phyloP scores from a whole-genome alignment of 2,888 invertebrate species.

The Hypomecis atomaria region DNA sequence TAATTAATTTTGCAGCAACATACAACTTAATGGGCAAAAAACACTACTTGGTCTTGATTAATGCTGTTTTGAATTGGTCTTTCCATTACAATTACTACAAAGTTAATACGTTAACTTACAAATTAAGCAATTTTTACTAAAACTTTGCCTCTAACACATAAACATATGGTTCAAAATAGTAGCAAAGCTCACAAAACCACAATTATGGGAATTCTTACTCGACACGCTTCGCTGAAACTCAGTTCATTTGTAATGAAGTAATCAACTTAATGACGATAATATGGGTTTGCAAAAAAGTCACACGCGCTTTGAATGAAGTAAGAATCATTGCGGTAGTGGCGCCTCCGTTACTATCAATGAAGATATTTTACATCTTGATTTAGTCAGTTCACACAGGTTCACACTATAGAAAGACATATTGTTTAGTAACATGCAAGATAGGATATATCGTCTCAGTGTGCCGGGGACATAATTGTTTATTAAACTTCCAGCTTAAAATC shows the following conservation, averaged over 20 bases:
- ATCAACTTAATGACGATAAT: constrained; percentile 44
- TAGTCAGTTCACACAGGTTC: neutral
- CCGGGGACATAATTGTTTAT: no score
- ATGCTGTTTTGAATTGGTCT: no score
- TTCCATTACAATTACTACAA: no score
- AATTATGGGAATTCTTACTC: constrained; percentile 54
- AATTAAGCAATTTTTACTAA: constrained; percentile 6
- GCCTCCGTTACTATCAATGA: neutral
- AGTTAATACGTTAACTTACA: no score
- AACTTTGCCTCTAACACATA: constrained; percentile 22
- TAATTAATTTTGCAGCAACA: no score
- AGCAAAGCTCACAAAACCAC: constrained; percentile 31
- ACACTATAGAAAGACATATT: no score
- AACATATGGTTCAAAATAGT: constrained; percentile 23
- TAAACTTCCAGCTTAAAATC: no score
- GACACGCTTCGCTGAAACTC: constrained; percentile 49
- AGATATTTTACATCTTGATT: neutral
- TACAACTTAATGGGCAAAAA: no score
- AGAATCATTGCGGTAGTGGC: constrained; percentile 4
- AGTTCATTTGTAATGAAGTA: constrained; percentile 56
- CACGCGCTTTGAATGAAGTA: constrained; percentile 28
- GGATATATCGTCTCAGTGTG: no score
- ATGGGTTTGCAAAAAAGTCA: constrained; percentile 43
- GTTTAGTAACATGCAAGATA: no score
- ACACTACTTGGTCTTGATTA: no score